These are phyloP conservation scores for Perizoma flavofasciatum DNA, from an alignment of 2,888 invertebrate species.

Conservation along the genomic window DNA sequence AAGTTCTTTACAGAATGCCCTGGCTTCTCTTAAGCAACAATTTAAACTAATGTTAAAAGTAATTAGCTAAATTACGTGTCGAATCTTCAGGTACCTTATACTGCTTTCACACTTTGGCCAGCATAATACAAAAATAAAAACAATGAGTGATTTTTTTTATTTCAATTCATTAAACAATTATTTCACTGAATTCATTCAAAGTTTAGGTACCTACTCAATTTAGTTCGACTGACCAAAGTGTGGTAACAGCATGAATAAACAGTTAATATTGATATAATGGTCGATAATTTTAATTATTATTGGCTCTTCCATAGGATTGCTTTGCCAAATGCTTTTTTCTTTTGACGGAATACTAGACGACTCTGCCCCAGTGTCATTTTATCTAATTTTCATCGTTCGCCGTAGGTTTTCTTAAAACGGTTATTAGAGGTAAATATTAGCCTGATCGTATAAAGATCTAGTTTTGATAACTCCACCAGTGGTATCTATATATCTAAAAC, in stretches of 20 bases:
- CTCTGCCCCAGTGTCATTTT: neutral
- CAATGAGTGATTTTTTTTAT: no score
- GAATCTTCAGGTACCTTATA: neutral
- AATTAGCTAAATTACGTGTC: neutral
- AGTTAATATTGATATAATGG: neutral
- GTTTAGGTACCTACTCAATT: no score
- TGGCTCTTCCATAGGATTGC: slow-evolving; percentile 1
- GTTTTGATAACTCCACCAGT: neutral
- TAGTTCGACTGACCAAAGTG: no score
- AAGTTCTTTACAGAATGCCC: neutral
- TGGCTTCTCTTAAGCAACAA: no score
- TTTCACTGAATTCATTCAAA: no score
- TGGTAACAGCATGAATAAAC: no score
- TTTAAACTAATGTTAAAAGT: no score
- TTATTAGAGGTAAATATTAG: neutral
- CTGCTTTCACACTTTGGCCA: no score
- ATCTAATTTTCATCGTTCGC: neutral
- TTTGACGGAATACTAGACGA: neutral
- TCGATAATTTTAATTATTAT: slow-evolving; percentile 11
- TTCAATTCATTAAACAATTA: no score
- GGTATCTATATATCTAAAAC: slow-evolving; percentile 34
- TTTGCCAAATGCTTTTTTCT: slow-evolving; percentile 10
- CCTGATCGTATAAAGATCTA: no score
- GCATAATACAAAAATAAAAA: no score
- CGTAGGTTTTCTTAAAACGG: neutral